Evolutionary conservation across 2,888 invertebrate species (phyloP), one percentile per base, ranked within the genome.

Genomic region (Zele albiditarsus): DNA sequence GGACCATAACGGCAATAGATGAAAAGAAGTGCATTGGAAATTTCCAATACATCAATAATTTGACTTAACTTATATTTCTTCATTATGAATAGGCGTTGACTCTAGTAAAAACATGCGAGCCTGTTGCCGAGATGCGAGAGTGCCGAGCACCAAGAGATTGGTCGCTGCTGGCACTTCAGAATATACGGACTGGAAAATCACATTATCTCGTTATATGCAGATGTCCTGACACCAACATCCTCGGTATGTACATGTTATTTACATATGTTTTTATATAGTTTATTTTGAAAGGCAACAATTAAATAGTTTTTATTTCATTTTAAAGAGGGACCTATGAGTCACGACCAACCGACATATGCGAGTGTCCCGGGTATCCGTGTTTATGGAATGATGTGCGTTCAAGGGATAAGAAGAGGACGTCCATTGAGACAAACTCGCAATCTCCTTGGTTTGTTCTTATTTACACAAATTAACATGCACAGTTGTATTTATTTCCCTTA

Each of bases 331-430:
- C 97, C 97, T 71, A 96, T 97, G 94, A 96, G 96, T 12, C 97
- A 97, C 88, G 96, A 97, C 88, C 97, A 97, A 87, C 97, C 97
- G 16, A 96, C 96, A 0, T 97, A 97, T 87, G 97, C 97, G 2
- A 96, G 97, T 82, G 97, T 97, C 12, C 97, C 97, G 3, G 97
- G 97, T 1, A 97, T 97, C 79, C 92, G 97, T 80, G 97, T 97
- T 0, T 97, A 96, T 86, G 97, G 97, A 62, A 97, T 97, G 97
- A 95, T 97, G 94, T 97, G 97, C 87, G 95, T 96, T 0, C 91
- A 91, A 81, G 86, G 87, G 49, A 88, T 84, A 76, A 85, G 91
- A 80, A 87, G 90, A 79, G 89, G 89, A 57, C 86, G 90, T 68
- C 90, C 91, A 53, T 81, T 91, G 76, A 87, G 91, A 79, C 88